phyloP scores from a whole-genome alignment of 2,113 vertebrate species.

The Antechinus stuartii region DNA sequence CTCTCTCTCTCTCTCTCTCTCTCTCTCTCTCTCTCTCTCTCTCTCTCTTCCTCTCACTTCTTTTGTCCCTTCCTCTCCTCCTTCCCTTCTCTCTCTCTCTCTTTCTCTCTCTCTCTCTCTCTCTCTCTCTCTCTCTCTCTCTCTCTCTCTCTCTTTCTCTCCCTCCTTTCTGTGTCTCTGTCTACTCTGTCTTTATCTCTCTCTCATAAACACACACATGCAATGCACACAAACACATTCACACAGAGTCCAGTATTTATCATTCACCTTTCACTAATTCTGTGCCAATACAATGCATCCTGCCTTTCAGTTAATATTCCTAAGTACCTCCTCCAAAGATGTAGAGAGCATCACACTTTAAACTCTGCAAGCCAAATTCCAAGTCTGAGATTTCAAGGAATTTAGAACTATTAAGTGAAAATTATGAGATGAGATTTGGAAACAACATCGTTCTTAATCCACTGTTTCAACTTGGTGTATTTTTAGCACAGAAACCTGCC shows the following conservation, averaged over 20 bases:
- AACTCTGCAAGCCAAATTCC: slow-evolving; percentile 71
- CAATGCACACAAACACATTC: neutral
- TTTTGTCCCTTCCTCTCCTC: neutral
- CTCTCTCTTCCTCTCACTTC: neutral
- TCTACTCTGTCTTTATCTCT: too few relatives aligned
- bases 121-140: too few relatives aligned
- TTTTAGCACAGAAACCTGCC: slow-evolving; percentile 71
- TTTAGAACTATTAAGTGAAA: slow-evolving; percentile 76
- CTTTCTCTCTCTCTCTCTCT: too few relatives aligned
- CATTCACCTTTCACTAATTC: slow-evolving; percentile 46
- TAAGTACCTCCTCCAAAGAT: slow-evolving; percentile 70
- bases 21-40: too few relatives aligned
- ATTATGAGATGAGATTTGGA: slow-evolving; percentile 71
- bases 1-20: neutral
- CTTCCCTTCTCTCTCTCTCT: neutral
- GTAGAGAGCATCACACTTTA: slow-evolving; percentile 62
- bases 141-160: neutral
- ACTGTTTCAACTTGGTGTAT: slow-evolving; percentile 31
- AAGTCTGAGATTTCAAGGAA: slow-evolving; percentile 70
- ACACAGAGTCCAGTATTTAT: slow-evolving; percentile 18
- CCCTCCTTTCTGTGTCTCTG: too few relatives aligned
- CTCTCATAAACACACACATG: neutral
- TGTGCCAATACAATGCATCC: slow-evolving; percentile 26
- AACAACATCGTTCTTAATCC: slow-evolving; percentile 68
- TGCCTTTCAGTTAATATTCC: slow-evolving; percentile 72